These are phyloP conservation scores for Vireo altiloquus DNA, from an alignment of 2,113 vertebrate species.

Conservation along the genomic window DNA sequence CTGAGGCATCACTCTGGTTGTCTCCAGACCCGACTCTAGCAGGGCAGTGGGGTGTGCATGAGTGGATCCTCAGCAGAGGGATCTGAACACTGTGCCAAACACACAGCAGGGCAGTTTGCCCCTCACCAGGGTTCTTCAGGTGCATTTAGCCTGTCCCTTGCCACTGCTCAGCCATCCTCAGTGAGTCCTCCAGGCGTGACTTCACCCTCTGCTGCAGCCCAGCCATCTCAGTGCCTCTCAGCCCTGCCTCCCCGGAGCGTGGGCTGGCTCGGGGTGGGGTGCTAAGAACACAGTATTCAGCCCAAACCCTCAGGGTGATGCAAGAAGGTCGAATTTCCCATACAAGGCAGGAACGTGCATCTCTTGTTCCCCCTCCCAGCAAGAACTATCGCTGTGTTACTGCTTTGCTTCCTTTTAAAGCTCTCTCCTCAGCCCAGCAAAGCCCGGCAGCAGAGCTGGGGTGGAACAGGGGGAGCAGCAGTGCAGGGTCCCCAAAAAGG, in stretches of 20 bases:
- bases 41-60: rapidly evolving
- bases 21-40: background rate
- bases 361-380: background rate
- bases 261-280: background rate
- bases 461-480: background rate
- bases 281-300: background rate
- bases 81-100: rapidly evolving
- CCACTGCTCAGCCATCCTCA: background rate
- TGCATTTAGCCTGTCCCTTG: rapidly evolving
- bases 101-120: background rate
- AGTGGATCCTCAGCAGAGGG: rapidly evolving
- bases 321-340: constrained; percentile 38
- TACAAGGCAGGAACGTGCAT: constrained; percentile 17
- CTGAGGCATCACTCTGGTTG: no score
- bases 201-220: background rate
- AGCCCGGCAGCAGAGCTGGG: background rate
- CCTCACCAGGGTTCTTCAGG: rapidly evolving
- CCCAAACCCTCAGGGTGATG: constrained; percentile 26
- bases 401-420: constrained; percentile 60
- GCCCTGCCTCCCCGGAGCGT: background rate
- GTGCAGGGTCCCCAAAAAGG: background rate
- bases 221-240: rapidly evolving
- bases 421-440: background rate
- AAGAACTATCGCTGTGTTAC: background rate
- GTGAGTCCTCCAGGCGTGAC: background rate